Conservation (phyloP, 2,888 invertebrate species). For the Dynastes hyllus region DNA sequence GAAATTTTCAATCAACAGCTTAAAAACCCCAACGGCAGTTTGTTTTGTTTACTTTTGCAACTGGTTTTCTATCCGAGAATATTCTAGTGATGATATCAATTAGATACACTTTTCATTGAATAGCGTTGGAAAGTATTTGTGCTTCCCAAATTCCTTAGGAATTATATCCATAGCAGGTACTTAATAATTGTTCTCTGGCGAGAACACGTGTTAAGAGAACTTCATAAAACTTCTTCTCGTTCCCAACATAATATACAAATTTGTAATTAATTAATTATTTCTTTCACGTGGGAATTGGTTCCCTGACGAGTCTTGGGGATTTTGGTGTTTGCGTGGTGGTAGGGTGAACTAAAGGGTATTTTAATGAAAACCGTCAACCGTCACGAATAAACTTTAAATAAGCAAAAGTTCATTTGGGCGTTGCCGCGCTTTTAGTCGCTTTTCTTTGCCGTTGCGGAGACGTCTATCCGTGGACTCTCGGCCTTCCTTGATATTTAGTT, state of each 20-base stretch:
- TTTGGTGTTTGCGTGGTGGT: constrained; percentile 14
- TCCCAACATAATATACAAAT: background rate
- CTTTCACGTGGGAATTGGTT: constrained; percentile 7
- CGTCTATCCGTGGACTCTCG: constrained; percentile 15
- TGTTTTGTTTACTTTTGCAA: no score
- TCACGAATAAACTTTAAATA: constrained; percentile 46
- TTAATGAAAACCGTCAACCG: constrained; percentile 31
- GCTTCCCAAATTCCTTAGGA: no score
- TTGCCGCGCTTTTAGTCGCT: background rate
- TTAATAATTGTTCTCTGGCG: background rate
- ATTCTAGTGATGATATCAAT: no score
- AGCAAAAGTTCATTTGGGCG: constrained; percentile 26
- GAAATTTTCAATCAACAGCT: no score
- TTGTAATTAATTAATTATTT: constrained; percentile 31
- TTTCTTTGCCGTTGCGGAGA: background rate
- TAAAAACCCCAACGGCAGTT: no score
- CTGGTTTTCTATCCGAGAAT: no score
- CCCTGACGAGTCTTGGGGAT: background rate
- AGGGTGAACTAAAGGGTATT: constrained; percentile 24
- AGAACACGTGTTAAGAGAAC: background rate
- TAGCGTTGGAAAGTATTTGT: no score
- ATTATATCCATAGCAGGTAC: no score
- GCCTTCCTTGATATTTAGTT: background rate
- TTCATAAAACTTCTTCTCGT: background rate
- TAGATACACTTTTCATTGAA: no score